phyloP scores from a whole-genome alignment of 2,888 invertebrate species.

The Drosophila aldrichi region DNA sequence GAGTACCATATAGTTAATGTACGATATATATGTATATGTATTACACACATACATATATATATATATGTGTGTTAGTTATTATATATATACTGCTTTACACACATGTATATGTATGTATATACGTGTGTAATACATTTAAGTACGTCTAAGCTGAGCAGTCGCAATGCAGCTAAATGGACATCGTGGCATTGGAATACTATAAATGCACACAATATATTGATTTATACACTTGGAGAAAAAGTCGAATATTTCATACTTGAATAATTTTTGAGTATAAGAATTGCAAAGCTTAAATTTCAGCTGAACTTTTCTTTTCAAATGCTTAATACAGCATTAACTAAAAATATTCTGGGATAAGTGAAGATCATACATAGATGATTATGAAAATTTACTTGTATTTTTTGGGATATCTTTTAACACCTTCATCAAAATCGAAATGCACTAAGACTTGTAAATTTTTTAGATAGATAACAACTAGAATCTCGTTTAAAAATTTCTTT shows the following conservation, averaged over 20 bases:
- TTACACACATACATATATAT: slow-evolving; percentile 24
- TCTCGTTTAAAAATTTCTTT: background rate
- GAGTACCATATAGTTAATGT: slow-evolving; percentile 45
- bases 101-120: slow-evolving; percentile 13
- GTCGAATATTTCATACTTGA: background rate
- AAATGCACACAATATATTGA: background rate
- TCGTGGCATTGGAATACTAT: slow-evolving; percentile 30
- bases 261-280: background rate
- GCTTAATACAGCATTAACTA: no score
- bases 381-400: no score
- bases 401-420: no score
- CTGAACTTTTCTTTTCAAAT: no score
- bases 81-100: no score
- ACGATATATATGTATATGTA: slow-evolving; percentile 33
- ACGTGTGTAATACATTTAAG: slow-evolving; percentile 31
- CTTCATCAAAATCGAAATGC: no score
- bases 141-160: slow-evolving; percentile 46
- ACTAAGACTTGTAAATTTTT: no score
- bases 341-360: no score
- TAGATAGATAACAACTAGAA: background rate
- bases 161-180: slow-evolving; percentile 32
- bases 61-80: slow-evolving; percentile 13
- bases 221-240: slow-evolving; percentile 8
- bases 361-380: no score
- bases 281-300: background rate